Conservation (phyloP, 2,888 invertebrate genomes). For the Pristionchus mayeri region DNA sequence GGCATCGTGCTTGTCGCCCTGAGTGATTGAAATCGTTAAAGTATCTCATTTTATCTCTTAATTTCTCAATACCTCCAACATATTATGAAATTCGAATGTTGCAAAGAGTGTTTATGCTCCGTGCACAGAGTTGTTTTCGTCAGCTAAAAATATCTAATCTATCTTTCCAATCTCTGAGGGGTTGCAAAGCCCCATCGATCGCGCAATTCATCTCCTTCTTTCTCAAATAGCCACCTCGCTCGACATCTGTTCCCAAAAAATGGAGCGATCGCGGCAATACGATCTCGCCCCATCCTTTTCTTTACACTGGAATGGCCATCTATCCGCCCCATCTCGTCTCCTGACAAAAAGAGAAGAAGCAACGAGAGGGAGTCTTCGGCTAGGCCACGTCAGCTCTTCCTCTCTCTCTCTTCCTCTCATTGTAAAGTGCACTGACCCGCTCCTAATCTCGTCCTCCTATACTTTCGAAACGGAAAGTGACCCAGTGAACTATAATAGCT, state of each 20-base stretch:
- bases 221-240: not conserved
- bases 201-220: not conserved
- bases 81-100: too few species aligned
- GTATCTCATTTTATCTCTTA: not conserved
- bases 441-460: not conserved
- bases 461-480: conserved; percentile 39
- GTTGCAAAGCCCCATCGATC: too few species aligned
- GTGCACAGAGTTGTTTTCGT: too few species aligned
- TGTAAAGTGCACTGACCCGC: conserved; percentile 35
- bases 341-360: conserved; percentile 28
- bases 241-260: conserved; percentile 15
- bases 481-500: conserved; percentile 38
- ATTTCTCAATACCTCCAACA: too few species aligned
- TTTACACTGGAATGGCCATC: not conserved
- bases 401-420: not conserved
- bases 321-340: not conserved
- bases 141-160: too few species aligned
- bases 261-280: not conserved
- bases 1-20: conserved; percentile 80
- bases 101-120: too few species aligned
- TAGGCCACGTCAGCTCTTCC: conserved; percentile 21
- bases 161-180: too few species aligned
- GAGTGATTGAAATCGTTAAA: not conserved
- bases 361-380: conserved; percentile 25
- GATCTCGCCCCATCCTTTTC: not conserved